Base-by-base conservation (phyloP, 2,888 invertebrate species). In the Dicycla oo region DNA sequence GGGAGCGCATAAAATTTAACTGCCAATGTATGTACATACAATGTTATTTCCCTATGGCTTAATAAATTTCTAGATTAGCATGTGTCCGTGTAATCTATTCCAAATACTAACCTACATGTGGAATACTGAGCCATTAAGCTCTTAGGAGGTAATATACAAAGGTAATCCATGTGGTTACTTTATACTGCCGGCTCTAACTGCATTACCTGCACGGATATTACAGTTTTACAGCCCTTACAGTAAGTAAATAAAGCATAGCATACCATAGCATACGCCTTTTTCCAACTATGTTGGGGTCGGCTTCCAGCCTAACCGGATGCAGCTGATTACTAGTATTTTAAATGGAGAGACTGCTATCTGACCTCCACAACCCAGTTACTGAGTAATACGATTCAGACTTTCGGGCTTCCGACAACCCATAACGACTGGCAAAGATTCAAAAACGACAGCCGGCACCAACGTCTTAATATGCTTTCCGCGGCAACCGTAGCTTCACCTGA, bases 121-220 rank as follows among this genome's bases (percentile, higher is more conserved):
- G 78, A 64, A 56, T 45, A 77, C 77, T 38, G 56, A 78, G 72
- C 73, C 77, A 66, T 64, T 82, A 78, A 78, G 80, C 69, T 69
- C 73, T 66, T 56, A 47, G 66, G 53, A n/a, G 66, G 79, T 69
- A 51, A 78, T 82, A 73, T 64, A 66, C 53, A 40, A 26, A 69
- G 70, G 60, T 82, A 78, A 80, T 69, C 82, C 69, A 20, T 61
- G 80, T 67, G 74, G 64, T 82, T 82, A 80, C 56, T 73, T 73
- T 78, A 69, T 67, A 80, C 47, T 68, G 56, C 67, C 67, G 13
- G 77, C 23, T 67, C 23, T n/a, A 26, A 62, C 34, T 72, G 73
- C 73, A 73, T 75, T 58, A 66, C 57, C 56, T 66, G 68, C 61
- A 70, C 57, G 51, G 26, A 26, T 58, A 63, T 66, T 61, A 58